Evolutionary conservation across 2,113 vertebrate genomes (phyloP), one percentile per base, ranked within the genome.

Genomic region (Campylorhamphus procurvoides): DNA sequence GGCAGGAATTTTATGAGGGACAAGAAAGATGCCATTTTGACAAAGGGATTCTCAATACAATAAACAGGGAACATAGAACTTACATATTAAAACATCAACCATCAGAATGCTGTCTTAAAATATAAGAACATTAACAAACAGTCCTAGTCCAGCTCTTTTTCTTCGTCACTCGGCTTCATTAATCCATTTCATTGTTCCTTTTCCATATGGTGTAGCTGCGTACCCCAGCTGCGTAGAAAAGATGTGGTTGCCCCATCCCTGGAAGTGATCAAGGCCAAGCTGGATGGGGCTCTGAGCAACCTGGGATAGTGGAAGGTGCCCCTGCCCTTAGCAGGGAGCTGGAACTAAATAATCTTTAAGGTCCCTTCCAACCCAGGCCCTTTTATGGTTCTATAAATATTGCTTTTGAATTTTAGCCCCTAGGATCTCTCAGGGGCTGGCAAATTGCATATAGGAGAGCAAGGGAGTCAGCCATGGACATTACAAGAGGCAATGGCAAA

Each of bases 221-320:
- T 15, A 42, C 40, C 40, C 40, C 40, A 42, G 14, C 40, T 64
- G 5, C 19, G 49, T 49, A 42, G 35, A 44, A 50, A 18, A 58
- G 35, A 4, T 58, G 52, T 44, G 59, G 28, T 4, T 66, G 50
- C 37, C 44, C 27, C 42, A 52, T 28, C 44, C 27, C 44, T 52
- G 76, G 68, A 28, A 15, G 31, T 33, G 15, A 28, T 19, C 52
- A 33, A 44, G 27, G 2, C 27, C 31, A 49, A 49, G 17, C 1
- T 50, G 27, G 8, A 44, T 7, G 8, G 31, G 9, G 22, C 44
- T 73, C 18, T 42, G 52, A 52, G 33, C 4, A 67, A 8, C 2
- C 6, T 52, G 44, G 23, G 0, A 1, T 4, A 5, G 37, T 11
- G 44, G 2, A 28, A 81, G 12, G 3, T 46, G 60, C 14, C 7